Conservation (phyloP, 2,797 vertebrate species). For the Anabacerthia variegaticeps region DNA sequence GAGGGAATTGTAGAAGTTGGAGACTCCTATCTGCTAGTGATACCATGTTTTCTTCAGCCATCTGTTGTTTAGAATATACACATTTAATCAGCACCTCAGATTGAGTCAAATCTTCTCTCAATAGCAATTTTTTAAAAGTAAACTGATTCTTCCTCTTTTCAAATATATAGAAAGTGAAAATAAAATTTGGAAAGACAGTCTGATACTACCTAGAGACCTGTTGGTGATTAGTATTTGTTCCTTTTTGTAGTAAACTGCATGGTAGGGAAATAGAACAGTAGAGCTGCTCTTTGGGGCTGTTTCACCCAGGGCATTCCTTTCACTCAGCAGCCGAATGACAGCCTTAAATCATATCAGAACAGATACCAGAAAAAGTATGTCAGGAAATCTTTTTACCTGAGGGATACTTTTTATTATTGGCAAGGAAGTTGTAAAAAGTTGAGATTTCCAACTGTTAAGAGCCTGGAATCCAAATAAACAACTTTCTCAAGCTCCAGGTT, state of each 20-base stretch:
- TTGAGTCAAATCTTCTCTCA: background rate
- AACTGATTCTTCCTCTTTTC: background rate
- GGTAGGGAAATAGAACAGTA: background rate
- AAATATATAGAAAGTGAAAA: background rate
- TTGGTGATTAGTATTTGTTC: background rate
- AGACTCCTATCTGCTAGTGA: background rate
- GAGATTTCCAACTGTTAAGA: conserved; percentile 28
- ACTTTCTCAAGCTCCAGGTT: background rate
- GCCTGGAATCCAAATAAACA: background rate
- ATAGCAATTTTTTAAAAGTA: background rate
- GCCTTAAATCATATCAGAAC: background rate
- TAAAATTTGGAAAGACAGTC: background rate
- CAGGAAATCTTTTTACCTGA: conserved; percentile 6
- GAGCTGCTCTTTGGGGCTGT: background rate
- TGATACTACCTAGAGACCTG: background rate
- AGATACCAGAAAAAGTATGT: background rate
- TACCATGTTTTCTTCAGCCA: background rate
- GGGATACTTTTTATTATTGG: background rate
- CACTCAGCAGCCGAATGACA: background rate
- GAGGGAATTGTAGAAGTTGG: background rate
- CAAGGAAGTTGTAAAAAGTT: conserved; percentile 6
- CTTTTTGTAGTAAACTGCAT: background rate
- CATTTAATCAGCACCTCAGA: background rate
- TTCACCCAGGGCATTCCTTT: background rate
- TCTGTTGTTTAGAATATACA: background rate